These are phyloP conservation scores for Graptemys geographica DNA, from an alignment of 2,797 vertebrate species.

Conservation along the genomic window DNA sequence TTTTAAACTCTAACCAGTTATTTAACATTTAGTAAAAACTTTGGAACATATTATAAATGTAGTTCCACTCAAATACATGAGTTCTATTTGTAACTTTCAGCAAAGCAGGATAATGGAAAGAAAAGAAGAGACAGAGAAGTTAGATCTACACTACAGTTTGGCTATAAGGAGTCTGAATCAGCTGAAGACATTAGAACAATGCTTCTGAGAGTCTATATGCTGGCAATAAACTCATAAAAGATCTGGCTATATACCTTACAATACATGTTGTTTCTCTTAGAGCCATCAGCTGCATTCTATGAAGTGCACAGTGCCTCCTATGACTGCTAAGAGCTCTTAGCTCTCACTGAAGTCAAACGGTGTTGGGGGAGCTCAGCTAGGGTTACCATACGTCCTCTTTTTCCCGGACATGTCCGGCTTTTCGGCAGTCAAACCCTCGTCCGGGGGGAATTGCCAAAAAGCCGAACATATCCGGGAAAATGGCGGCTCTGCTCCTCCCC, in stretches of 20 bases:
- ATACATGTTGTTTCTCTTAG: neutral
- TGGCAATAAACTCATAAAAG: slow-evolving; percentile 6
- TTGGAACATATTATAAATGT: slow-evolving; percentile 13
- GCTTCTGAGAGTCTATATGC: slow-evolving; percentile 7
- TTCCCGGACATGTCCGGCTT: no score
- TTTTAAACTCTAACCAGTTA: slow-evolving; percentile 63
- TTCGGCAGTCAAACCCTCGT: no score
- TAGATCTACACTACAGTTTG: slow-evolving; percentile 26
- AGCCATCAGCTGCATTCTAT: slow-evolving; percentile 35
- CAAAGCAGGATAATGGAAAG: slow-evolving; percentile 28
- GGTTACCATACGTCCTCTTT: no score
- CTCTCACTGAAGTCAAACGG: neutral
- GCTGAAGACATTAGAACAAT: slow-evolving; percentile 40
- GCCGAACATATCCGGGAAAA: no score
- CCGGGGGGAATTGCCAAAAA: no score
- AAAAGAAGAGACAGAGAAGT: slow-evolving; percentile 38
- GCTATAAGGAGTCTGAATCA: slow-evolving; percentile 42
- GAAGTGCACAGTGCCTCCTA: slow-evolving; percentile 11
- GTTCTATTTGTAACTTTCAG: slow-evolving; percentile 54
- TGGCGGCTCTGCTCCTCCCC: no score
- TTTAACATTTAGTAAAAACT: slow-evolving; percentile 36
- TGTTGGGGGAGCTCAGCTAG: neutral
- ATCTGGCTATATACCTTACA: neutral
- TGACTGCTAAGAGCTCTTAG: slow-evolving; percentile 20
- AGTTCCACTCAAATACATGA: slow-evolving; percentile 20